These are phyloP conservation scores for Microtus pennsylvanicus DNA, from an alignment of 2,113 vertebrate species.

Conservation along the genomic window DNA sequence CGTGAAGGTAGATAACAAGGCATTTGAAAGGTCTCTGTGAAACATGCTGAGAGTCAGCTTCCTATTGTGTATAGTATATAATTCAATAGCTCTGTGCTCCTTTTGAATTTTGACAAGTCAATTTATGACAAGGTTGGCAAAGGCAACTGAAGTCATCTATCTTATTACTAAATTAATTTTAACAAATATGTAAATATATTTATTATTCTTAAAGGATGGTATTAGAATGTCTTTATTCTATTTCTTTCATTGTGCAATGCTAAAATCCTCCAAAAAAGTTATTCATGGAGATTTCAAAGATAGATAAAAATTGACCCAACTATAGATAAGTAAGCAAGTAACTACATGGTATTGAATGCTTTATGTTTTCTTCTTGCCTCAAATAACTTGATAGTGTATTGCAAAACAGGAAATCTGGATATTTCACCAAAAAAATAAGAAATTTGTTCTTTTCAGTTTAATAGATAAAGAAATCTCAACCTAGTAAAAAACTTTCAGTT, in stretches of 20 bases:
- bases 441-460: not conserved
- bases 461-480: not conserved
- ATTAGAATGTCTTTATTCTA: not conserved
- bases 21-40: not conserved
- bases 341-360: not conserved
- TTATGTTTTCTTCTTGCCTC: not conserved
- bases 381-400: not conserved
- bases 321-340: not conserved
- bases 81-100: not conserved
- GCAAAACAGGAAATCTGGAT: not conserved
- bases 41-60: conserved; percentile 20
- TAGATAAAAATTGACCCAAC: not conserved
- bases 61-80: not conserved
- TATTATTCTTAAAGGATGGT: not conserved
- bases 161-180: conserved; percentile 19
- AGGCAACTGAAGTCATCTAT: not conserved
- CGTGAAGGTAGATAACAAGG: not conserved
- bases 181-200: not conserved
- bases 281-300: not conserved
- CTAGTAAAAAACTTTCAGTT: not conserved
- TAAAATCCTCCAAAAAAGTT: not conserved
- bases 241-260: not conserved
- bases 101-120: conserved; percentile 39
- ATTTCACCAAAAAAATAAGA: not conserved
- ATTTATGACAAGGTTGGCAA: not conserved